These are phyloP conservation scores for Apodemia mormo DNA, from an alignment of 2,888 invertebrate species.

Conservation along the genomic window DNA sequence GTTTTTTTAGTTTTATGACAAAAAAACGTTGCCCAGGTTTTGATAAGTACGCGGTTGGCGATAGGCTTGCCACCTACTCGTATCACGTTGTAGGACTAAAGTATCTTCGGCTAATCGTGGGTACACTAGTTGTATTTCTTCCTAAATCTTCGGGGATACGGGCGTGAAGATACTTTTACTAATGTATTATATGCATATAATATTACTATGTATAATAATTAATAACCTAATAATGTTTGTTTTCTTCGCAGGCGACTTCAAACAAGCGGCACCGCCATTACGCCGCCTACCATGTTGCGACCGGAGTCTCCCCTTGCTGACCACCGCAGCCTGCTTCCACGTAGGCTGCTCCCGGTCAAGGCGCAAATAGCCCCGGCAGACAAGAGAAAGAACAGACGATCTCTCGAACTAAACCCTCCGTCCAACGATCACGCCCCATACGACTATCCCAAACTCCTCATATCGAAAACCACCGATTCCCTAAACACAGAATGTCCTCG, in stretches of 20 bases:
- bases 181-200: too few species aligned
- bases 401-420: conserved; percentile 74
- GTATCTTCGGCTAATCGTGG: too few species aligned
- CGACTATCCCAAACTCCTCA: conserved; percentile 74
- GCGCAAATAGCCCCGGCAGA: conserved; percentile 74
- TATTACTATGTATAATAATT: too few species aligned
- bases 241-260: conserved; percentile 59
- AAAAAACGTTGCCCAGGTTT: too few species aligned
- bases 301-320: conserved; percentile 80
- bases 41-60: too few species aligned
- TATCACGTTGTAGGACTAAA: too few species aligned
- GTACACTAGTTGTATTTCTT: too few species aligned
- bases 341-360: conserved; percentile 71
- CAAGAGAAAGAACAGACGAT: conserved; percentile 72
- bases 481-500: conserved; percentile 74
- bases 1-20: too few species aligned
- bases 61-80: too few species aligned
- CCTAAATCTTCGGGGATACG: too few species aligned
- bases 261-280: conserved; percentile 56
- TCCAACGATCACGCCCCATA: conserved; percentile 62
- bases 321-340: conserved; percentile 75
- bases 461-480: conserved; percentile 76
- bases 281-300: conserved; percentile 74
- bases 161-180: too few species aligned
- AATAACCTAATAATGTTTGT: not conserved